phyloP scores from a whole-genome alignment of 1,140 invertebrate species.

The Cyclina sinensis region DNA sequence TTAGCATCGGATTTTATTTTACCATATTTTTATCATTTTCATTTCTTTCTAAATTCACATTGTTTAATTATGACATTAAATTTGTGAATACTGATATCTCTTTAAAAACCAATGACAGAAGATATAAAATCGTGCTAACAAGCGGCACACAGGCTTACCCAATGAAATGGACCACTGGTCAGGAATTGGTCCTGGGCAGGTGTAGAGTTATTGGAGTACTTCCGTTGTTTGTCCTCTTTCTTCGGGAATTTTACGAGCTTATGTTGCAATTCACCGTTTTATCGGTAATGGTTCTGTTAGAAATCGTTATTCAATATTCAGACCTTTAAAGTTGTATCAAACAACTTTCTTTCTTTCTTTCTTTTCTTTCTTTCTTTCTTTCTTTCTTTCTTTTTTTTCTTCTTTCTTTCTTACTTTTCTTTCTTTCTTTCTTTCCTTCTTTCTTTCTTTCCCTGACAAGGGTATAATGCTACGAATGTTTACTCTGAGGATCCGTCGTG shows the following conservation, averaged over 20 bases:
- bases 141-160: neutral
- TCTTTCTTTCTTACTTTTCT: too few relatives aligned
- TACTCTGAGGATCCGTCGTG: too few relatives aligned
- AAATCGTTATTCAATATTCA: too few relatives aligned
- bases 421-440: too few relatives aligned
- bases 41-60: neutral
- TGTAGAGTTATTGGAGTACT: neutral
- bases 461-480: too few relatives aligned
- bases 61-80: conserved; percentile 48
- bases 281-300: too few relatives aligned
- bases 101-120: neutral
- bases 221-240: neutral
- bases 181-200: neutral
- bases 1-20: conserved; percentile 55
- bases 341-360: too few relatives aligned
- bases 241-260: neutral
- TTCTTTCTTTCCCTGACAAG: too few relatives aligned
- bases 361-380: too few relatives aligned
- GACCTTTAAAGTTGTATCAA: too few relatives aligned
- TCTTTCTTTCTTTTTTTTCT: too few relatives aligned
- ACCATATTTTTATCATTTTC: conserved; percentile 50
- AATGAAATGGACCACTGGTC: conserved; percentile 27
- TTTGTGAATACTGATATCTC: conserved; percentile 11
- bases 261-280: neutral
- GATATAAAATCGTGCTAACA: neutral